Evolutionary conservation across 1,140 invertebrate species (phyloP).

Genomic region (Cydia strobilella): DNA sequence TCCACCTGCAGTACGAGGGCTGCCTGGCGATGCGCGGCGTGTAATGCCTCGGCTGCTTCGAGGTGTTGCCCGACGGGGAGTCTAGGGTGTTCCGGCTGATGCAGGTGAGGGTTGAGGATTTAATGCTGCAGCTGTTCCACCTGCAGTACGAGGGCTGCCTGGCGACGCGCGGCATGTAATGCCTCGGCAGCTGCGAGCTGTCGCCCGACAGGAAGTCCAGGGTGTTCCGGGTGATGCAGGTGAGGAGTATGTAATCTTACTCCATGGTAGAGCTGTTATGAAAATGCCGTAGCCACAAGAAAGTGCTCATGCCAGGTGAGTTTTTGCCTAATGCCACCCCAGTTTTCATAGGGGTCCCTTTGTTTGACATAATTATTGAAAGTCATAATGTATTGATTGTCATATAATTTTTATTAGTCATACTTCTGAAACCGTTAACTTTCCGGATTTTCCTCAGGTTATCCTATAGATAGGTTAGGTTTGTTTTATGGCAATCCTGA

Average conservation of each 20-base stretch:
- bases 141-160: not conserved
- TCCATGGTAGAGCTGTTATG: conserved; percentile 58
- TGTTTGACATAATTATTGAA: no score
- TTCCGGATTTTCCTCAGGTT: no score
- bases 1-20: conserved; percentile 39
- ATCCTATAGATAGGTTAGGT: no score
- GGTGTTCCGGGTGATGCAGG: conserved; percentile 56
- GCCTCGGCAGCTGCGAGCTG: conserved; percentile 68
- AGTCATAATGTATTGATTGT: no score
- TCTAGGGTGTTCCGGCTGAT: conserved; percentile 48
- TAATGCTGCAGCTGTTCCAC: conserved; percentile 33
- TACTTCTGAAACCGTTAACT: no score
- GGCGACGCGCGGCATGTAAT: conserved; percentile 45
- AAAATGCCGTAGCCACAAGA: no score
- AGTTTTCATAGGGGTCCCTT: no score
- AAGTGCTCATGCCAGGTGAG: no score
- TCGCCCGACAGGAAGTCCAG: conserved; percentile 43
- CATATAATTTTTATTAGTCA: no score
- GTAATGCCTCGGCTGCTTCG: conserved; percentile 59
- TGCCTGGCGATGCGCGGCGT: conserved; percentile 18
- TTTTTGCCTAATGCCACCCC: no score
- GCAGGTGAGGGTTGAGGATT: conserved; percentile 46
- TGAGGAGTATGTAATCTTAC: no score
- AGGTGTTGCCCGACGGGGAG: conserved; percentile 51
- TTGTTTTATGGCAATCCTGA: no score